These are phyloP conservation scores for Solenopsis invicta DNA, from an alignment of 1,140 invertebrate genomes.

Conservation along the genomic window DNA sequence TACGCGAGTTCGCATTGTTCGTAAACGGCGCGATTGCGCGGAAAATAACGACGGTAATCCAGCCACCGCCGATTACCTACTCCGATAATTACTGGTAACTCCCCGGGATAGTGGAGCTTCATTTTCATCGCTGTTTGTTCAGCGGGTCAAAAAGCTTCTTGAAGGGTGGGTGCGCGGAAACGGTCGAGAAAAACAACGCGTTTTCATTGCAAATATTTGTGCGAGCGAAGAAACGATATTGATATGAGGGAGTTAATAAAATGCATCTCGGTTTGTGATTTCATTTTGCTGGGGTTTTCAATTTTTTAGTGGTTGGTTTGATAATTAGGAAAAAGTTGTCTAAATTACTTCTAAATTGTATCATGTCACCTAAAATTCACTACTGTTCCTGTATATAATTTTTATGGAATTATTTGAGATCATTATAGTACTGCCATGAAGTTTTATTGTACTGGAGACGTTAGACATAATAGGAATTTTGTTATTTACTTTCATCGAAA, in stretches of 20 bases:
- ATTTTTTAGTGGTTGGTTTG: neutral
- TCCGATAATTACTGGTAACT: slow-evolving; percentile 32
- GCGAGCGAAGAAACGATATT: neutral
- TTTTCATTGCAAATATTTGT: neutral
- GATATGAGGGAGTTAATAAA: neutral
- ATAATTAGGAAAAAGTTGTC: too few species aligned
- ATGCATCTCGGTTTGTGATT: neutral
- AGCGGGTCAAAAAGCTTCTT: neutral
- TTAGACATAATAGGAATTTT: too few species aligned
- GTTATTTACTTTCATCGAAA: too few species aligned
- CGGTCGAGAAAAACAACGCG: neutral
- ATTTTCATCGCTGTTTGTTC: slow-evolving; percentile 4
- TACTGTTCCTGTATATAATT: too few species aligned
- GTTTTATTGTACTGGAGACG: too few species aligned
- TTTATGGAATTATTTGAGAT: too few species aligned
- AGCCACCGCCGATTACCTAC: neutral
- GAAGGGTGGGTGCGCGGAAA: neutral
- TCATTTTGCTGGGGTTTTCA: neutral
- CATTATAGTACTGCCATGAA: too few species aligned
- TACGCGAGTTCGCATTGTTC: slow-evolving; percentile 40
- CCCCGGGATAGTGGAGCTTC: neutral
- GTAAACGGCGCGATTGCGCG: slow-evolving; percentile 34
- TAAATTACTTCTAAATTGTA: too few species aligned
- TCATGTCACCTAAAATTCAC: too few species aligned
- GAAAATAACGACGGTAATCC: slow-evolving; percentile 15